Base-by-base conservation (phyloP, 2,113 vertebrate species). In the Melierax canorus region DNA sequence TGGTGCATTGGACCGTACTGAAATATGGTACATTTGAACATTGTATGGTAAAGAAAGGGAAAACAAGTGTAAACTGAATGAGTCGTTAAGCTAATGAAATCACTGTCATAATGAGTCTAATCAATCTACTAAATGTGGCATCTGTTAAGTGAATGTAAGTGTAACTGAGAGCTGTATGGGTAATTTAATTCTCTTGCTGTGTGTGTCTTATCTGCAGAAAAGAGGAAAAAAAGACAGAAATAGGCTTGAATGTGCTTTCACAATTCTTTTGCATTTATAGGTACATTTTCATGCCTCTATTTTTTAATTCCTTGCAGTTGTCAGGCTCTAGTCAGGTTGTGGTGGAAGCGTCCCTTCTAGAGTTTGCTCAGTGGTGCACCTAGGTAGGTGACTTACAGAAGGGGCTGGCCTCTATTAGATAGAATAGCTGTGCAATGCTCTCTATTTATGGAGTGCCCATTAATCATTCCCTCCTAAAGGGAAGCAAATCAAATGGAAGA, bases 1-100 rank as follows among this genome's bases (percentile, higher is more conserved):
- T 73, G 73, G 68, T 69, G 39, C 48, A 6, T 21, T 87, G 89
- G 69, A 60, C 74, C 60, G 36, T 74, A n/a, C 39, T 13, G 9
- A 38, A 50, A n/a, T 66, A 29, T 58, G 43, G 64, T 60, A n/a
- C 5, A 1, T 46, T 69, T 85, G 86, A 88, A 26, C 16, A 32
- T 75, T 76, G 60, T 92, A 78, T 68, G 63, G 75, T 91, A 78
- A 92, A 92, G 86, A 87, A 85, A 79, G 87, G 60, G 63, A 59
- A 87, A 95, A 43, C 29, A 29, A 63, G 69, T 75, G 77, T 66
- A 81, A 56, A 85, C 84, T 88, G 64, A 59, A 69, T 24, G 92
- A 86, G 55, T 92, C 81, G 20, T 93, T 97, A 94, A 84, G 82
- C 69, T 92, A 90, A 97, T 94, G 88, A 94, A 95, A 95, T 96